Conservation (phyloP, 2,888 invertebrate species). For the Galerucella calmariensis region DNA sequence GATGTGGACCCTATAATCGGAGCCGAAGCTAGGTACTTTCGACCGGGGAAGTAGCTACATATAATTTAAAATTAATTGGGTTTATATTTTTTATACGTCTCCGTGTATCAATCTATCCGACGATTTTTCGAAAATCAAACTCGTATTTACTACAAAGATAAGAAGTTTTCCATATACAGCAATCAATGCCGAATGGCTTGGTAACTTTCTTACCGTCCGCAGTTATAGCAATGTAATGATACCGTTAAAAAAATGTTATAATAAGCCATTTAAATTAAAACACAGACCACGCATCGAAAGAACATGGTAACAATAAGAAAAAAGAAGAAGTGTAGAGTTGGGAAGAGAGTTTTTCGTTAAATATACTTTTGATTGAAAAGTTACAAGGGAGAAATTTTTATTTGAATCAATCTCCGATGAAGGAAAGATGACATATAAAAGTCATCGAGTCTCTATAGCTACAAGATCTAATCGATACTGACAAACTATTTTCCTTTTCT, state of each 20-base stretch:
- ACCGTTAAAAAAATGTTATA: constrained; percentile 38
- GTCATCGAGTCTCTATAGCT: not conserved
- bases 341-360: not conserved
- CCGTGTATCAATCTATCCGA: not conserved
- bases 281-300: constrained; percentile 16
- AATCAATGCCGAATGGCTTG: constrained; percentile 38
- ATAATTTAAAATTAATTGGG: not conserved
- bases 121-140: not conserved
- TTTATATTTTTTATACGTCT: not conserved
- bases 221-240: constrained; percentile 22
- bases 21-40: too few species aligned
- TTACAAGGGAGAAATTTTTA: not conserved
- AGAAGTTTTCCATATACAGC: constrained; percentile 43
- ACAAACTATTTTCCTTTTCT: not conserved
- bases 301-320: not conserved
- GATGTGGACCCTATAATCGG: too few species aligned
- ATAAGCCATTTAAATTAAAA: constrained; percentile 37
- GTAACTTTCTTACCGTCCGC: constrained; percentile 41
- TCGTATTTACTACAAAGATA: constrained; percentile 3
- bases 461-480: not conserved
- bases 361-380: not conserved
- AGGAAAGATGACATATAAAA: not conserved
- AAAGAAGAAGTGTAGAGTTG: too few species aligned
- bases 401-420: not conserved
- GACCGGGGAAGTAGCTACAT: too few species aligned